Evolutionary conservation across 2,888 invertebrate genomes (phyloP), one percentile per base, ranked within the genome.

Genomic region (Drosophila putrida): DNA sequence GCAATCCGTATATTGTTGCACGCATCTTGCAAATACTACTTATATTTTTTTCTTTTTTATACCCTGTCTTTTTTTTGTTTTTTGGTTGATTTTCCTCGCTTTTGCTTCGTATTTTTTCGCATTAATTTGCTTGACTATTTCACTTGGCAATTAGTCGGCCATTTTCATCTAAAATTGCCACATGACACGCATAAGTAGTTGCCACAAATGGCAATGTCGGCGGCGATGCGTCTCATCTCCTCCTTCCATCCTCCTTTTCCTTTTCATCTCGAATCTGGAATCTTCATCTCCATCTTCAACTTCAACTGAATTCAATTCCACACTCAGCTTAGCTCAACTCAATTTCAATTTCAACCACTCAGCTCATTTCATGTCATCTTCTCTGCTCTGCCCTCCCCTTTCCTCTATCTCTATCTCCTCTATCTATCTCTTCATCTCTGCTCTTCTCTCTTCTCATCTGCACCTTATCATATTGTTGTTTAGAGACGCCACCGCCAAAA

Each of bases 151-250:
- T 79, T 79, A 79, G 78, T 55, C 81, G 81, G 65, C 62, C 78
- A 74, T 80, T 79, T 79, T 78, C 71, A 77, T 80, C 68, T 65
- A 78, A 69, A 79, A 79, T 79, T 79, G 81, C 78, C 81, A 68
- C 78, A 79, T 79, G 81, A 79, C 78, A 79, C 78, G 78, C 78
- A 79, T 80, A 79, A 79, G 81, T 80, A 80, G 78, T 70, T 80
- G 76, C 78, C 68, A 35, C 78, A 63, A 67, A 75, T 75, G 64
- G 75, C 66, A 60, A 50, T 46, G 58, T 59, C 47, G 47, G 15
- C 47, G 47, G 15, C 61, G 57, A 54, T 60, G 43, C 58, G 74
- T 59, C 31, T 62, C 59, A 54, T 50, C 73, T 31, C 3, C 50
- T 6, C n/a, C n/a, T n/a, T n/a, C n/a, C n/a, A n/a, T 38, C 64